Evolutionary conservation across 2,113 vertebrate species (phyloP), one percentile per base, ranked within the genome.

Genomic region (Rhea pennata): DNA sequence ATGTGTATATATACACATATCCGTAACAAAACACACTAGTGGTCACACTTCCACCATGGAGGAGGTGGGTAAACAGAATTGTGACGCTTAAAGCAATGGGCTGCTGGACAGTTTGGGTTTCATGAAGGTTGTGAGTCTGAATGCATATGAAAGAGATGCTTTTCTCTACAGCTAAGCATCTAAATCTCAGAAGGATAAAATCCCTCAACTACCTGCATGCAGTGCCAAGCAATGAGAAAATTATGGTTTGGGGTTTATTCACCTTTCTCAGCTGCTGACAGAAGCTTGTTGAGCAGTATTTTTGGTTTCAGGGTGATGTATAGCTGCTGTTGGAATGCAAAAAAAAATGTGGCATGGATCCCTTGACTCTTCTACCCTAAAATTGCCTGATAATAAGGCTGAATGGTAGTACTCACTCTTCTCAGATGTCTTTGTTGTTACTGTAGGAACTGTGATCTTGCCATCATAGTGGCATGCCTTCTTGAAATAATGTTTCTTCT

Each of bases 11-110:
- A 17, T 77, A 22, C 21, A 39, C 21, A 12, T 39, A 64, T 10
- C 50, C 12, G 2, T 39, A 80, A 17, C 50, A 56, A 80, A 80
- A 44, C 23, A 39, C 71, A 91, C 71, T 36, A n/a, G 15, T 62
- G 40, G 29, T 80, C 10, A 22, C 56, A 36, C 42, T 56, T 53
- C 24, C 73, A 70, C 50, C 36, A 12, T 70, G 23, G 31, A 71
- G 31, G 39, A 79, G 65, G 36, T 46, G 59, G 64, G 64, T 26
- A 31, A 64, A 54, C 23, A 31, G 40, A 56, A 15, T 17, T 85
- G 71, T 36, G 62, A n/a, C 0, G 0, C 19, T 22, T 33, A 22
- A 69, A 59, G 44, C 29, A 59, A 6, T 22, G 33, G 56, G 58
- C 46, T 91, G 33, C 53, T 48, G 59, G 46, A 92, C 39, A 40